Evolutionary conservation across 2,113 vertebrate species (phyloP).

Genomic region (Plotosus lineatus): DNA sequence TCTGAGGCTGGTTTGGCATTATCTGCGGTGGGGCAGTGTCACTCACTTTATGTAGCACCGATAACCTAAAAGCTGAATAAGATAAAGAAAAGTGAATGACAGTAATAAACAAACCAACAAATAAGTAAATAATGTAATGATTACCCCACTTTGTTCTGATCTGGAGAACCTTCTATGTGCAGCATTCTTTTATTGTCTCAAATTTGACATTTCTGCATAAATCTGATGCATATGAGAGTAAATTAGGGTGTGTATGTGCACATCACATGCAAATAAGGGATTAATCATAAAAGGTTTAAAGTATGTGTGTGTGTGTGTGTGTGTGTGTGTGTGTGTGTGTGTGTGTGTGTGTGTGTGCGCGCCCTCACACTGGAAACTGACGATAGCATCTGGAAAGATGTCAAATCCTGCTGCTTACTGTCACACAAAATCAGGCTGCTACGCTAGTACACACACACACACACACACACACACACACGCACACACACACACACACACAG

Average conservation of each 20-base stretch:
- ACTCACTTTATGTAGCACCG: not conserved
- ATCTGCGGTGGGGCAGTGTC: no score
- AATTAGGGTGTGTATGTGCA: not conserved
- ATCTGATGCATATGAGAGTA: not conserved
- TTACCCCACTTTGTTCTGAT: not conserved
- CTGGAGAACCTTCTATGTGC: not conserved
- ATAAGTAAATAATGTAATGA: no score
- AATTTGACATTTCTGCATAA: not conserved
- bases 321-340: not conserved
- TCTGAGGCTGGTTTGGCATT: no score
- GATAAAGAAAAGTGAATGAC: no score
- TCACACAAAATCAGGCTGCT: constrained; percentile 48
- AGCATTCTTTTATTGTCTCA: not conserved
- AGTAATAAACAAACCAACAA: not conserved
- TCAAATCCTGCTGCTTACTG: constrained; percentile 50
- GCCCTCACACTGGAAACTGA: constrained; percentile 46
- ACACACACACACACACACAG: constrained; percentile 21
- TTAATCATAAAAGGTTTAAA: no score
- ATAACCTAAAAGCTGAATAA: no score
- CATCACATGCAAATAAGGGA: not conserved
- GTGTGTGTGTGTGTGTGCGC: constrained; percentile 31
- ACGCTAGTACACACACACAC: not conserved
- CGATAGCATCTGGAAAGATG: constrained; percentile 53
- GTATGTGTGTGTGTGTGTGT: not conserved
- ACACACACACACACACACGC: constrained; percentile 22